These are phyloP conservation scores for Otolemur crassicaudatus DNA, from an alignment of 2,797 vertebrate genomes.

Conservation along the genomic window DNA sequence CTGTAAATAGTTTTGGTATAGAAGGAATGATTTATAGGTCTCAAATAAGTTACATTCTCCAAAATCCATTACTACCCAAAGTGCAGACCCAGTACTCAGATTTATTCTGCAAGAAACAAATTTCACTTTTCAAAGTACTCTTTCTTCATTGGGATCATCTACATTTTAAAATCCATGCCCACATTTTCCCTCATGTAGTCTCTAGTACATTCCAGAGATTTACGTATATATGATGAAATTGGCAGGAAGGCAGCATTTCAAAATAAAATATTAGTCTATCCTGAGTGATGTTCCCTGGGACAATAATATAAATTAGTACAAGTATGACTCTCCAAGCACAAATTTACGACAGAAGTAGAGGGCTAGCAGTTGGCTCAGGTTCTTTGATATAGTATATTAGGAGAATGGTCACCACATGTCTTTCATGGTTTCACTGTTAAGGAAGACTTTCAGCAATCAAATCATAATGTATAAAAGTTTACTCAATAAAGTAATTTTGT, in stretches of 20 bases:
- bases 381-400: conserved; percentile 26
- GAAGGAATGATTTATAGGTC: not conserved
- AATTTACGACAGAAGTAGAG: conserved; percentile 9
- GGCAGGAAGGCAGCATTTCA: not conserved
- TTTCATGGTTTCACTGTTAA: conserved; percentile 12
- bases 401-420: conserved; percentile 27
- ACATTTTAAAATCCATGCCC: not conserved
- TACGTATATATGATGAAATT: not conserved
- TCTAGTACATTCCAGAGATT: conserved; percentile 18
- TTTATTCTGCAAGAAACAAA: conserved; percentile 30
- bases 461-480: conserved; percentile 38
- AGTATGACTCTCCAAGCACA: not conserved
- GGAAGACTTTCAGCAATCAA: conserved; percentile 1
- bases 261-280: conserved; percentile 35
- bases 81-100: not conserved
- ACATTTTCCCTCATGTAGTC: not conserved
- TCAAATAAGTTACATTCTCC: conserved; percentile 7
- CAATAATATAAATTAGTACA: conserved; percentile 4
- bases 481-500: conserved; percentile 33
- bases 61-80: not conserved
- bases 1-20: not conserved
- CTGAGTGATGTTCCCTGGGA: not conserved
- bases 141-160: not conserved
- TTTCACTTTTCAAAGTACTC: conserved; percentile 12
- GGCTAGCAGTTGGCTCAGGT: not conserved